These are phyloP conservation scores for Furcula furcula DNA, from an alignment of 2,888 invertebrate genomes.

Conservation along the genomic window DNA sequence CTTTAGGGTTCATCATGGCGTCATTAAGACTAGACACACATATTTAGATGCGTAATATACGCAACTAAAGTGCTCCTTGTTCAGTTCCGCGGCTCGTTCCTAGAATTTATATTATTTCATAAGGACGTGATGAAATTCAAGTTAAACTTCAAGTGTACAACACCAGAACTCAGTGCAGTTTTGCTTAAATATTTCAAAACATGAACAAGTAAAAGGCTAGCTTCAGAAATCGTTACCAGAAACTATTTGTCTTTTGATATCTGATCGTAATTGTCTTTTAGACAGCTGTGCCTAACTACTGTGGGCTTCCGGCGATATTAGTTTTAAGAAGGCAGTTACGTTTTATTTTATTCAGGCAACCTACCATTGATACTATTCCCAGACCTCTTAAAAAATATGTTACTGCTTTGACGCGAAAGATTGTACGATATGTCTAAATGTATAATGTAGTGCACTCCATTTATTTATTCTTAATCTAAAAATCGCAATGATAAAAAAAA, in stretches of 20 bases:
- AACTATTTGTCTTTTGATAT: constrained; percentile 20
- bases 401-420: no score
- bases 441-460: no score
- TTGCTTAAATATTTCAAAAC: constrained; percentile 11
- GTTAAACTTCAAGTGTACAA: no score
- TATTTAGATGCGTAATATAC: no score
- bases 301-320: background rate
- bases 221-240: constrained; percentile 2
- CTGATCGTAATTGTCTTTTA: constrained; percentile 15
- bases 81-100: background rate
- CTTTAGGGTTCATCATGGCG: no score
- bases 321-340: background rate
- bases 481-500: no score
- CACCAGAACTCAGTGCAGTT: constrained; percentile 1
- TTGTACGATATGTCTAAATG: no score
- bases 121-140: background rate
- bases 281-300: constrained; percentile 19
- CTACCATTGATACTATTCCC: no score
- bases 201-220: constrained; percentile 9
- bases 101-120: background rate
- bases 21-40: no score
- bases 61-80: background rate
- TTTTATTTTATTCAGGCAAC: no score
- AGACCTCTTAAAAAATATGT: no score
- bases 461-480: no score